phyloP scores from a whole-genome alignment of 2,797 vertebrate genomes.

The Silurus lanzhouensis region DNA sequence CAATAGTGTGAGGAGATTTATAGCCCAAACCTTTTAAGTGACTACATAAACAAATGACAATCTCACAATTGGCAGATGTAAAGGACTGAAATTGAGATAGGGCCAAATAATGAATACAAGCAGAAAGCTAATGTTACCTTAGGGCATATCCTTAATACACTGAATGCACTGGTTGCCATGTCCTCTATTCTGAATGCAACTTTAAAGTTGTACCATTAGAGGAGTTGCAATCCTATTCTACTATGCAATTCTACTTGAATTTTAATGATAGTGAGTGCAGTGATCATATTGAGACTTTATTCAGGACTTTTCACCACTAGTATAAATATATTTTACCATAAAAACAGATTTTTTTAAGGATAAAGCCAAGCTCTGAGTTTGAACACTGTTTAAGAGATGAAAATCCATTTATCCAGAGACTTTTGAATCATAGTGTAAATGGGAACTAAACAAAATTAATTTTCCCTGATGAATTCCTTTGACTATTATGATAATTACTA shows the following conservation, averaged over 20 bases:
- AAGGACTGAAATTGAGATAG: background rate
- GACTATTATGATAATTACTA: too few species aligned
- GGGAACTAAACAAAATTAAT: background rate
- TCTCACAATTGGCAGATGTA: background rate
- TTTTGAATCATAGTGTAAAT: background rate
- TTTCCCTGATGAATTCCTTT: background rate
- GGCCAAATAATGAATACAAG: background rate
- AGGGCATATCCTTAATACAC: background rate
- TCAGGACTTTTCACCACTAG: background rate
- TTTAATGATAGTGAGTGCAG: background rate
- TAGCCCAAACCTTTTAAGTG: background rate
- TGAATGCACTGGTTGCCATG: background rate
- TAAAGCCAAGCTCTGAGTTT: background rate
- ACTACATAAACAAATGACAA: background rate
- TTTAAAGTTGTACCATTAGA: background rate
- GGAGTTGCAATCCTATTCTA: background rate
- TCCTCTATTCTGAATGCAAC: background rate
- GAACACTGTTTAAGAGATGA: background rate
- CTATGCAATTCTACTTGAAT: background rate
- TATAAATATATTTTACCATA: background rate
- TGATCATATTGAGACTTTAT: background rate
- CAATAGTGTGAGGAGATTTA: background rate
- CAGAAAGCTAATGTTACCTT: too few species aligned
- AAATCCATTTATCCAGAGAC: background rate
- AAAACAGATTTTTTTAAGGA: background rate